These are phyloP conservation scores for Camelus dromedarius DNA, from an alignment of 2,113 vertebrate species.

Conservation along the genomic window DNA sequence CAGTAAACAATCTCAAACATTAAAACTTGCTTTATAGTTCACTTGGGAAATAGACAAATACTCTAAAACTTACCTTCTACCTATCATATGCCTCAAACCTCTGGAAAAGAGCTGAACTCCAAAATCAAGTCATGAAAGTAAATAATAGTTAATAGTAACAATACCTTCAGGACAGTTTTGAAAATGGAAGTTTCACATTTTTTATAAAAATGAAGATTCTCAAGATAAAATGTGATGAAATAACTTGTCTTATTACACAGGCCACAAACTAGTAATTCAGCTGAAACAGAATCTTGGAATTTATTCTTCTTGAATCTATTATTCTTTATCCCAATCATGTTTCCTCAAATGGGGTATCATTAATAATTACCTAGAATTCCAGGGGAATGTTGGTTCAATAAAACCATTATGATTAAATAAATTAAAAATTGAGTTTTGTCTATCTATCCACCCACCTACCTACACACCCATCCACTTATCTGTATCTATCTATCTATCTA, in stretches of 20 bases:
- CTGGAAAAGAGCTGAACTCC: background rate
- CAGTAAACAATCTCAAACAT: constrained; percentile 46
- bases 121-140: constrained; percentile 44
- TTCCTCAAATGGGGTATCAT: constrained; percentile 22
- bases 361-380: background rate
- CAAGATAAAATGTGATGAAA: background rate
- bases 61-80: constrained; percentile 53
- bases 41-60: constrained; percentile 42
- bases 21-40: constrained; percentile 67
- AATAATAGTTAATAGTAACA: constrained; percentile 46
- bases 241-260: constrained; percentile 12
- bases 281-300: constrained; percentile 59
- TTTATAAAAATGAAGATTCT: constrained; percentile 56
- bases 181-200: constrained; percentile 61
- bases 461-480: no score
- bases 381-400: constrained; percentile 27
- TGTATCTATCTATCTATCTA: no score
- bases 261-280: constrained; percentile 34
- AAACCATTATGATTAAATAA: constrained; percentile 18
- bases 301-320: background rate
- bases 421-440: background rate
- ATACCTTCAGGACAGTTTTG: constrained; percentile 55
- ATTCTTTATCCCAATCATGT: constrained; percentile 18
- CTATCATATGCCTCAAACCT: constrained; percentile 55
- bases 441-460: background rate